Percentiles rank a stretch among this genome's conserved stretches.
Evolutionary conservation across 2,888 invertebrate species (phyloP).

Genomic region (Holacanthella duospinosa): DNA sequence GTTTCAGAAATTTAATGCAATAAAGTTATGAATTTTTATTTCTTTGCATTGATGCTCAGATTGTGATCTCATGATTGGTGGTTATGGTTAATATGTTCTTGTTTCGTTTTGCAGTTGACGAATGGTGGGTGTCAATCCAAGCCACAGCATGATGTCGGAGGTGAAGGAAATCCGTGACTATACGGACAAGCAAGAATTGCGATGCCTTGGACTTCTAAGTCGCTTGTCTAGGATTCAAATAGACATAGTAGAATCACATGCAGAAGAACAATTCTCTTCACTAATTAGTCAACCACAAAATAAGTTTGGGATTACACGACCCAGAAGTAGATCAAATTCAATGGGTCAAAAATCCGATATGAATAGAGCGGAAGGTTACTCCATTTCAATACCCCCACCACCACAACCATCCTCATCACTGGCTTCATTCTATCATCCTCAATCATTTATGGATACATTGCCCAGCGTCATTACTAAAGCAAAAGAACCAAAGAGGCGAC

Average conservation of each 20-base stretch:
- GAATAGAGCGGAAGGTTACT: neutral
- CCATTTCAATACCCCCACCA: too few relatives aligned
- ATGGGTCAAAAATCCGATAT: neutral
- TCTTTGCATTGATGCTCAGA: too few relatives aligned
- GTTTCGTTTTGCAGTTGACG: too few relatives aligned
- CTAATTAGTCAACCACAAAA: neutral
- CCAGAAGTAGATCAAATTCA: neutral
- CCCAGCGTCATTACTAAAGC: neutral
- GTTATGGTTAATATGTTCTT: too few relatives aligned
- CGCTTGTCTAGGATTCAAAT: neutral
- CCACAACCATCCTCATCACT: neutral
- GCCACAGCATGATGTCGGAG: neutral
- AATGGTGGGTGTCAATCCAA: too few relatives aligned
- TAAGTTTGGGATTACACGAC: neutral
- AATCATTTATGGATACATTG: neutral
- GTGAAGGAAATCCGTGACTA: neutral
- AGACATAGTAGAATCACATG: neutral
- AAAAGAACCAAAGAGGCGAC: neutral
- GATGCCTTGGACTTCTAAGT: neutral
- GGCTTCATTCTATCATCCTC: neutral
- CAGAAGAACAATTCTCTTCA: neutral
- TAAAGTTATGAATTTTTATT: too few relatives aligned
- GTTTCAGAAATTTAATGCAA: too few relatives aligned
- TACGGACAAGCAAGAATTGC: neutral
- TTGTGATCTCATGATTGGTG: too few relatives aligned